Percentiles rank a stretch among this genome's conserved stretches.
Conservation (phyloP, 2,113 vertebrate genomes). For the Petroica traversi region DNA sequence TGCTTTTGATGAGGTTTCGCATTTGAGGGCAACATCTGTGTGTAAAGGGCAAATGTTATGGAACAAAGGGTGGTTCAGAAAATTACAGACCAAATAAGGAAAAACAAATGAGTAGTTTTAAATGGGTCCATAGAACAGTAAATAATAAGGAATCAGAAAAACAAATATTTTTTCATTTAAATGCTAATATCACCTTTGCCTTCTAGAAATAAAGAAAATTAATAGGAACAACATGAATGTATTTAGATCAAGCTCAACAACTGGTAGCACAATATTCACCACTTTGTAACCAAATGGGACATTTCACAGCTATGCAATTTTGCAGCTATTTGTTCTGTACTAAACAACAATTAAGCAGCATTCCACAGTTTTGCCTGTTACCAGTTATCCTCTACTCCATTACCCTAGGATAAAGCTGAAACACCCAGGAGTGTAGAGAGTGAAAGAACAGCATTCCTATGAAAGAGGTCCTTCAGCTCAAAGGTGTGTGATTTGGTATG, state of each 20-base stretch:
- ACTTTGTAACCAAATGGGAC: neutral
- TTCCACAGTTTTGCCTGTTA: neutral
- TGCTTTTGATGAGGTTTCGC: constrained; percentile 24
- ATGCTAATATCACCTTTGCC: constrained; percentile 35
- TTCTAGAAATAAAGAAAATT: constrained; percentile 13
- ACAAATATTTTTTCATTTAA: constrained; percentile 11
- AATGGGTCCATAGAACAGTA: neutral
- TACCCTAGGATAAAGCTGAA: neutral
- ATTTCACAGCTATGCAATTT: neutral
- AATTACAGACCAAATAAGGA: constrained; percentile 15
- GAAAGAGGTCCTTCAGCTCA: neutral
- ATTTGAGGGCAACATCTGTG: constrained; percentile 27
- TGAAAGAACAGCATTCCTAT: fast-evolving
- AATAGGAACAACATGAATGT: neutral
- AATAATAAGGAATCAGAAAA: constrained; percentile 6
- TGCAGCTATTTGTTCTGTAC: neutral
- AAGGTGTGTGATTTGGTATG: fast-evolving
- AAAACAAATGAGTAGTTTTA: neutral
- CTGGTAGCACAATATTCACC: neutral
- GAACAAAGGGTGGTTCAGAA: constrained; percentile 15
- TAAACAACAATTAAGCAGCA: neutral
- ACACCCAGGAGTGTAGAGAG: neutral
- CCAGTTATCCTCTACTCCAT: neutral
- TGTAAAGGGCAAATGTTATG: neutral
- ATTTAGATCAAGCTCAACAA: neutral